Percentiles rank a stretch among this genome's conserved stretches.
phyloP scores from a whole-genome alignment of 1,140 invertebrate genomes.

The Diuraphis noxia region DNA sequence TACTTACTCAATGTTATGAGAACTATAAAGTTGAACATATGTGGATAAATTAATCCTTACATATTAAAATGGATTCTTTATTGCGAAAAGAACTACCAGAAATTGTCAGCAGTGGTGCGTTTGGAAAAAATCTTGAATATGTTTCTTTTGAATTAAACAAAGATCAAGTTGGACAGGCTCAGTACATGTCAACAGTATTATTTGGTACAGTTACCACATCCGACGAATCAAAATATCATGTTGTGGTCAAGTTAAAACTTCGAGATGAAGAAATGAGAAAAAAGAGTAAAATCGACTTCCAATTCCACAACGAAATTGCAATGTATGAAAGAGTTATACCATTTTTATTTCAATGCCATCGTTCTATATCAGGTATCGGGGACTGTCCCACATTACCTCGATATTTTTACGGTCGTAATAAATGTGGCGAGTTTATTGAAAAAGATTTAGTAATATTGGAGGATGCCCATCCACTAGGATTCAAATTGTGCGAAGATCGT shows the following conservation, averaged over 20 bases:
- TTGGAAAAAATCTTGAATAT: neutral
- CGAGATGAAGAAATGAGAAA: neutral
- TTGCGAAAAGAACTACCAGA: neutral
- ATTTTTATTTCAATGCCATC: neutral
- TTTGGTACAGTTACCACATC: conserved; percentile 23
- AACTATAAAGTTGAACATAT: neutral
- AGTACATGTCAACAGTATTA: neutral
- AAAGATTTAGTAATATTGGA: conserved; percentile 43
- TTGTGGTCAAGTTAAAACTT: conserved; percentile 34
- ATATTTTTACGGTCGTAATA: conserved; percentile 39
- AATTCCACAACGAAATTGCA: conserved; percentile 46
- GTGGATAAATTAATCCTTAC: neutral
- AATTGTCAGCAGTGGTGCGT: neutral
- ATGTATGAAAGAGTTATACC: conserved; percentile 35
- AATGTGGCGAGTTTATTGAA: neutral
- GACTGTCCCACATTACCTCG: neutral
- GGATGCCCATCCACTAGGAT: neutral
- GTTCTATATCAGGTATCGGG: neutral
- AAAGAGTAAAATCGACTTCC: neutral
- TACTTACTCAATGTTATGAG: neutral
- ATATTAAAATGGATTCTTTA: neutral
- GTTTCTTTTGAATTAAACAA: conserved; percentile 1
- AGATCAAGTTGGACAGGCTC: neutral
- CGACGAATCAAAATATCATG: neutral
- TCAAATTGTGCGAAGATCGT: neutral